Conservation (phyloP, 2,113 vertebrate species). For the Zapus hudsonius region DNA sequence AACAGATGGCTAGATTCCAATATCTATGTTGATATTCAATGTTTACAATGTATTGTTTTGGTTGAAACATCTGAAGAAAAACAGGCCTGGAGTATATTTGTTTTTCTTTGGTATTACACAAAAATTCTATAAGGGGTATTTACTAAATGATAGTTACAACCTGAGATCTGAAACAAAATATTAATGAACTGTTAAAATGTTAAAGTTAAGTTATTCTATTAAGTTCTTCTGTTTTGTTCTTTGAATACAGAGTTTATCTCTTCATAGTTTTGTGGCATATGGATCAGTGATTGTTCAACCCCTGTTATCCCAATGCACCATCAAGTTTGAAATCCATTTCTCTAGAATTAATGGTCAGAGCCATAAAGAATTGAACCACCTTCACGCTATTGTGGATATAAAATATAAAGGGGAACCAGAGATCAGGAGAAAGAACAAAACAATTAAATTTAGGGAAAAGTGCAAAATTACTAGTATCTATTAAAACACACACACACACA, state of each 20-base stretch:
- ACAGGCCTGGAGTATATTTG: background rate
- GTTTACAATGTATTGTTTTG: background rate
- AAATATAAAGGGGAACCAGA: background rate
- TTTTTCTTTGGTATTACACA: background rate
- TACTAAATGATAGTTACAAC: background rate
- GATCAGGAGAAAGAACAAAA: background rate
- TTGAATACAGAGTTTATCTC: background rate
- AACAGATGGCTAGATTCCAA: background rate
- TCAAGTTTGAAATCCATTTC: background rate
- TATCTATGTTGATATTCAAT: background rate
- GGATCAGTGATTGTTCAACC: background rate
- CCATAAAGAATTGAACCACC: background rate
- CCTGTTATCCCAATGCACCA: background rate
- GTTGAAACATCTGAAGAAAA: slow-evolving; percentile 8
- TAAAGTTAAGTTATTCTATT: no score
- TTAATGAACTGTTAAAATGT: no score
- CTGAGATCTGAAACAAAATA: no score
- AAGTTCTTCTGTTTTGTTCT: background rate
- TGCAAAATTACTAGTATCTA: background rate
- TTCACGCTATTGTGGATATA: background rate
- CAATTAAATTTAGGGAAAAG: background rate
- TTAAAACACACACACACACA: background rate
- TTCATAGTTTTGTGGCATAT: background rate
- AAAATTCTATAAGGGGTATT: background rate
- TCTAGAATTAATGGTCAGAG: background rate